phyloP scores from a whole-genome alignment of 2,797 vertebrate genomes.

The Hylomyscus alleni region DNA sequence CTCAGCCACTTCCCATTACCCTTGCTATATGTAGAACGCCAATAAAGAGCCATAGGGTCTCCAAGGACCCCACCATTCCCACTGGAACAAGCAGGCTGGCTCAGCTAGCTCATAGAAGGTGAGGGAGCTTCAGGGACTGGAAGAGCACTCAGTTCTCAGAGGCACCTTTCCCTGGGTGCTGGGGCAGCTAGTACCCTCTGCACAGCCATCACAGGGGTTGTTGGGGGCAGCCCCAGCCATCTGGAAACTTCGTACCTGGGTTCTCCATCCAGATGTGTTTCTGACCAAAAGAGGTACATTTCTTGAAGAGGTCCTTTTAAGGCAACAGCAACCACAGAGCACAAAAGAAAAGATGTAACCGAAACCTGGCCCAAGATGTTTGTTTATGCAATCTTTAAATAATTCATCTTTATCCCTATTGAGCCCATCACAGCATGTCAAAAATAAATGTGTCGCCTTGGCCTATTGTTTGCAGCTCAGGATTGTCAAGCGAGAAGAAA shows the following conservation, averaged over 20 bases:
- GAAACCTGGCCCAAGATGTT: slow-evolving; percentile 86
- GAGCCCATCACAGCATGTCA: slow-evolving; percentile 88
- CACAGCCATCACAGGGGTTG: slow-evolving; percentile 11
- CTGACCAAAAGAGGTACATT: slow-evolving; percentile 56
- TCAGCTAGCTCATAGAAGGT: slow-evolving; percentile 65
- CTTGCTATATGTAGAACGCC: neutral
- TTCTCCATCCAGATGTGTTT: slow-evolving; percentile 45
- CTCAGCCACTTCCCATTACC: neutral
- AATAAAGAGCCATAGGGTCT: neutral
- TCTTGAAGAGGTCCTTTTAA: slow-evolving; percentile 60
- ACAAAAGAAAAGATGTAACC: neutral
- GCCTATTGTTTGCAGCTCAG: slow-evolving; percentile 96
- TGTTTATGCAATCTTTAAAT: slow-evolving; percentile 91
- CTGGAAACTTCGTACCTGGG: neutral
- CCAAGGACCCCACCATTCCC: accelerated
- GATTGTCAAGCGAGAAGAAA: slow-evolving; percentile 87
- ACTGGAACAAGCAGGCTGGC: neutral
- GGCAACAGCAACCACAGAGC: slow-evolving; percentile 7
- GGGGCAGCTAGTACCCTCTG: neutral
- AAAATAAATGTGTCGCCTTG: slow-evolving; percentile 90
- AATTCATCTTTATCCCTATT: slow-evolving; percentile 90
- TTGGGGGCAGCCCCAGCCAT: slow-evolving; percentile 17
- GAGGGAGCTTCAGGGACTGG: slow-evolving; percentile 68
- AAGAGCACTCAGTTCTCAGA: slow-evolving; percentile 63
- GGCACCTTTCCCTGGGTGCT: neutral